A percentile compares a stretch with the other conserved stretches of the same genome.
Conservation (phyloP, 2,888 invertebrate genomes). For the Stenichneumon culpator region DNA sequence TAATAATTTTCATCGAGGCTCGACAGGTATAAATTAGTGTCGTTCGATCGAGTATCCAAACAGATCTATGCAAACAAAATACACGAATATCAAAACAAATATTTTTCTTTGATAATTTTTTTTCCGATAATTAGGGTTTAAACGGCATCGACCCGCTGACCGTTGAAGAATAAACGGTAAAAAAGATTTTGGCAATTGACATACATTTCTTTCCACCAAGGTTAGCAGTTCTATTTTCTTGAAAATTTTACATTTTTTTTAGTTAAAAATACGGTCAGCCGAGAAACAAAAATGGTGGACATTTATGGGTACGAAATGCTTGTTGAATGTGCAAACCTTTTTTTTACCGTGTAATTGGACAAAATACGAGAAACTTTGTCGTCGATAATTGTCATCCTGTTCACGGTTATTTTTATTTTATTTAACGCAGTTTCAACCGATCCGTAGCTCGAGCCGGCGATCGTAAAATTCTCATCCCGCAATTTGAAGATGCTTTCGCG, state of each 20-base stretch:
- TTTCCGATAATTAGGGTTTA: neutral
- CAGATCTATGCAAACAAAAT: neutral
- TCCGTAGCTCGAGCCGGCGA: constrained; percentile 39
- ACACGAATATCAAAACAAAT: neutral
- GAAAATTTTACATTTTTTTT: no score
- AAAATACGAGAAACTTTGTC: neutral
- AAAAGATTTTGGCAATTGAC: neutral
- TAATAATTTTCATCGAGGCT: neutral
- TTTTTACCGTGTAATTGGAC: neutral
- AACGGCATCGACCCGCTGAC: neutral
- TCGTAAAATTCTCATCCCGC: constrained; percentile 73
- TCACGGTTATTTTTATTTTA: neutral
- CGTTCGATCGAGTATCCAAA: neutral
- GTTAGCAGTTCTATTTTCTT: no score
- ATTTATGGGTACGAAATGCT: neutral
- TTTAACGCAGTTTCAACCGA: neutral
- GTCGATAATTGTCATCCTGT: neutral
- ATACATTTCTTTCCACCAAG: no score
- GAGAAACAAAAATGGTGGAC: neutral
- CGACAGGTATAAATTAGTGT: neutral
- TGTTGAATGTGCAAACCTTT: neutral
- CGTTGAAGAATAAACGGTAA: neutral
- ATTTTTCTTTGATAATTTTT: neutral
- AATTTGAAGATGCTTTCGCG: constrained; percentile 72
- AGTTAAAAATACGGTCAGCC: no score